Conservation (phyloP, 1,140 invertebrate species). For the Cydia pomonella region DNA sequence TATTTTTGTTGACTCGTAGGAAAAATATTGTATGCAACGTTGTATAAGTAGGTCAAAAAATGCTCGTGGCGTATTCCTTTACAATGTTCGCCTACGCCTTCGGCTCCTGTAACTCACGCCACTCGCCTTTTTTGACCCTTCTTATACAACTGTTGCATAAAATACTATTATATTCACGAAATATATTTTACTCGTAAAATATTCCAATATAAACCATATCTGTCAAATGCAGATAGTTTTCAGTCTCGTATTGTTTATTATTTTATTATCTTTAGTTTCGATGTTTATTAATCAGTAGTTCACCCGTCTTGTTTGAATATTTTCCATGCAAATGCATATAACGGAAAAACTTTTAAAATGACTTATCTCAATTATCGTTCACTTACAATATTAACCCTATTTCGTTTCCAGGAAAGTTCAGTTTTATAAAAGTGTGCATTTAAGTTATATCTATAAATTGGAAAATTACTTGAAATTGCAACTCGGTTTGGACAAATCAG, state of each 20-base stretch:
- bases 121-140: too few species aligned
- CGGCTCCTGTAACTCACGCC: too few species aligned
- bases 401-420: neutral
- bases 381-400: neutral
- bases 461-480: neutral
- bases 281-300: constrained; percentile 53
- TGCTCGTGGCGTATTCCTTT: too few species aligned
- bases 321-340: constrained; percentile 60
- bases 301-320: constrained; percentile 57
- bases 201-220: neutral
- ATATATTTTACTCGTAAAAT: neutral
- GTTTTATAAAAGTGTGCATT: neutral
- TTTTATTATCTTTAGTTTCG: constrained; percentile 44
- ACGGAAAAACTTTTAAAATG: neutral
- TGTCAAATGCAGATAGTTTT: neutral
- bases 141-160: too few species aligned
- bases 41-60: too few species aligned
- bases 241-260: constrained; percentile 40
- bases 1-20: too few species aligned
- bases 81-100: too few species aligned
- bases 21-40: too few species aligned
- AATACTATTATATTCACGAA: neutral
- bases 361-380: neutral
- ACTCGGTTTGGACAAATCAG: neutral
- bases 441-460: neutral